Evolutionary conservation across 2,113 vertebrate species (phyloP), one percentile per base, ranked within the genome.

Genomic region (Origma solitaria): DNA sequence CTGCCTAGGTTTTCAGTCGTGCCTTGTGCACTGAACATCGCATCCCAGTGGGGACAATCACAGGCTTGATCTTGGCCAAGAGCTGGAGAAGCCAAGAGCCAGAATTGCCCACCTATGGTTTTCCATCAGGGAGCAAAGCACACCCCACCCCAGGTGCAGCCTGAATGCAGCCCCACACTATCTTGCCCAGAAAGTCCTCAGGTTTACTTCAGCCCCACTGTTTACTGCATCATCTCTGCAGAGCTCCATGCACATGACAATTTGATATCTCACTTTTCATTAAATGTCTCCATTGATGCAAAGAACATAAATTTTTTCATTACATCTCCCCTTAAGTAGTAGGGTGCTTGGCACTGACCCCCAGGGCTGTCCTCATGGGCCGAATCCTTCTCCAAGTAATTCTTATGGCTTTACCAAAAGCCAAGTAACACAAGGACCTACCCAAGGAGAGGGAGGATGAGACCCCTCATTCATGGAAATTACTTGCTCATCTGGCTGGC

Each of bases 401-500:
- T 61, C 89, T 86, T 40, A 31, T 25, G 30, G 28, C 21, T 75
- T 78, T 68, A 73, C 47, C 25, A 49, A 53, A 81, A 87, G 27
- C 35, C 68, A 50, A 2, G 49, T 69, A 70, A 50, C 25, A 44
- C 10, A 61, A 30, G 38, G 51, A 81, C 42, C 42, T 88, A 38
- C 62, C 60, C 33, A 57, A 42, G 79, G 42, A 86, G 50, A 84
- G 21, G 40, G 81, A 91, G 60, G 57, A n/a, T 56, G 37, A 68
- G 93, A 76, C 61, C 88, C 71, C 37, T 51, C 0, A 0, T 24
- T 95, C 37, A 14, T 61, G 56, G 82, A 90, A 64, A 58, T 62
- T 33, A 90, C 37, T 57, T 56, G 37, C 66, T 94, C 82, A 81
- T 73, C 65, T 88, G 45, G 66, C 79, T 92, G 72, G 60, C 75